Base-by-base conservation (phyloP, 2,113 vertebrate species). In the Sylvilagus bachmani region DNA sequence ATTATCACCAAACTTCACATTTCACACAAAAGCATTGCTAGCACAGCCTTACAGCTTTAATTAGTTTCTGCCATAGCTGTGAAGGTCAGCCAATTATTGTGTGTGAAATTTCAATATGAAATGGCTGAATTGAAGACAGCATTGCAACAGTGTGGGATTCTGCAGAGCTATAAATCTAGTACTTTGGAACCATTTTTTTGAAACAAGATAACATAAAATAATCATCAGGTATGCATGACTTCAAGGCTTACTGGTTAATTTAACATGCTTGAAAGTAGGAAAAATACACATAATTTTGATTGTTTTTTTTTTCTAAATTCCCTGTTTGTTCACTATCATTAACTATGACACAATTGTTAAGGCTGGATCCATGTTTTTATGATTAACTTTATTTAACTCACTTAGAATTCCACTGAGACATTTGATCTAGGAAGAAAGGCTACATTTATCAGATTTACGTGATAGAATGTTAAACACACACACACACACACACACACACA, bases 11-110 rank as follows among this genome's bases (percentile, higher is more conserved):
- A 99, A 99, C 98, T 99, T 99, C 99, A 99, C 99, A 98, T 99
- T 99, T 99, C 99, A 98, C 97, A 98, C 98, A 99, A 99, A 99
- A 98, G 98, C 98, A 97, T 98, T 98, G 98, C 99, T 99, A 99
- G 98, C 97, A 96, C 97, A 98, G 98, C 98, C 99, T 99, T 99
- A 99, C 99, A 99, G 99, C 98, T 99, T 99, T 99, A 99, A 99
- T 99, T 99, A 99, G 99, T 99, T 99, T 99, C 99, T 99, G 98
- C 99, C 98, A 98, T 99, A 98, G 99, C 99, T 98, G 99, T 99
- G 99, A 99, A 99, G 99, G 99, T 99, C 99, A 99, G 99, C 99
- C 99, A 99, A 99, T 99, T 99, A 99, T 98, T 99, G 99, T 98
- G 98, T 99, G 98, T 99, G 99, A 99, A 99, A 99, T 99, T 99